phyloP scores from a whole-genome alignment of 2,888 invertebrate genomes.

The Clunio marinus region DNA sequence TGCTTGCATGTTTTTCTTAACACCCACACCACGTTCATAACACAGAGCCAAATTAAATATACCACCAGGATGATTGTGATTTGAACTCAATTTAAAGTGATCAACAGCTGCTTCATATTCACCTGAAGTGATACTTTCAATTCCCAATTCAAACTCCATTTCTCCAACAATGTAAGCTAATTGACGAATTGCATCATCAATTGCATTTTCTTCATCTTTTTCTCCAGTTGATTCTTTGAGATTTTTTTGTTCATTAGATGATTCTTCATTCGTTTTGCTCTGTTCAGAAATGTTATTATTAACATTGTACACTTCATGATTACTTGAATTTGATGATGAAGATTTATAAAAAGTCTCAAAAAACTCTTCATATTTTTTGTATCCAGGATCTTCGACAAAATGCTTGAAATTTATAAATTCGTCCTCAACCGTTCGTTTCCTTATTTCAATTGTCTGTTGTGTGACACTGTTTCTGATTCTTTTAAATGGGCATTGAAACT shows the following conservation, averaged over 20 bases:
- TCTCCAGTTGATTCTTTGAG: background rate
- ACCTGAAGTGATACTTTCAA: slow-evolving; percentile 58
- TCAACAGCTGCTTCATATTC: slow-evolving; percentile 56
- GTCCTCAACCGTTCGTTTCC: background rate
- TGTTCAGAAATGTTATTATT: background rate
- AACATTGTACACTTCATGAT: slow-evolving; percentile 1
- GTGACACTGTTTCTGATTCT: background rate
- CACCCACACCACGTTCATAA: slow-evolving; percentile 65
- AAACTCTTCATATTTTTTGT: background rate
- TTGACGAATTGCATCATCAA: slow-evolving; percentile 45
- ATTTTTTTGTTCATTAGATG: background rate
- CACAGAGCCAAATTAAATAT: slow-evolving; percentile 66
- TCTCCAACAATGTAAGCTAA: slow-evolving; percentile 57
- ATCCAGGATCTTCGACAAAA: background rate
- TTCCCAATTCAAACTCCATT: slow-evolving; percentile 58
- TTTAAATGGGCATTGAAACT: background rate
- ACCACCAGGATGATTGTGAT: slow-evolving; percentile 59
- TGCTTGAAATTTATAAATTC: slow-evolving; percentile 1
- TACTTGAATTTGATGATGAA: background rate
- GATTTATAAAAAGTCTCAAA: background rate
- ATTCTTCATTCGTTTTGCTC: background rate
- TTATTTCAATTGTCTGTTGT: background rate
- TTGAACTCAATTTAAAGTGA: slow-evolving; percentile 56
- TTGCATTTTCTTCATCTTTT: background rate
- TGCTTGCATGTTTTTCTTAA: slow-evolving; percentile 56